Evolutionary conservation across 2,113 vertebrate species (phyloP), one percentile per base, ranked within the genome.

Genomic region (Promerops cafer): DNA sequence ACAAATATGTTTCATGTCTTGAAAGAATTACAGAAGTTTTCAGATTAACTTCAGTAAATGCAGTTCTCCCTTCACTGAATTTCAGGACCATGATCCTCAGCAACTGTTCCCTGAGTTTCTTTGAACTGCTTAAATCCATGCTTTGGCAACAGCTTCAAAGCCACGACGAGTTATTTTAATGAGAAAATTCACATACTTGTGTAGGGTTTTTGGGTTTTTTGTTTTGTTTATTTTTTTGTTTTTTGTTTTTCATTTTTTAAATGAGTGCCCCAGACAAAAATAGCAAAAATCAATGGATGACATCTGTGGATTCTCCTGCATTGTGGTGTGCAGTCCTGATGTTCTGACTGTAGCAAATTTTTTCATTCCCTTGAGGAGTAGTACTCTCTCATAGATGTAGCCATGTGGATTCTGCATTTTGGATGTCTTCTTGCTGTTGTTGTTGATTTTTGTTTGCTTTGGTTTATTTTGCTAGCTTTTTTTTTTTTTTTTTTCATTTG

Each of bases 401-500:
- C 30, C 33, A 0, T 10, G 27, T 52, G n/a, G 20, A 72, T 88
- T 87, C 31, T 77, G 24, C 8, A 40, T 19, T 87, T 76, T 84
- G 8, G 4, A 33, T 53, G 52, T 66, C 31, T 53, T 63, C 8
- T 18, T 9, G 7, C 20, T 72, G 5, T 14, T 52, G 4, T 16
- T 70, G 16, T 15, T 53, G 13, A 31, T 22, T 68, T 52, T 59
- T 47, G 4, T 35, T 31, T 56, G 2, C 60, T 69, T 24, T 33
- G 5, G 8, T 19, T 37, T 54, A 13, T 27, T 68, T 61, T 37
- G 7, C 28, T 28, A 4, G 15, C 1, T 4, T 6, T 50, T 39
- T 52, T 24, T 14, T 9, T 16, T n/a, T n/a, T n/a, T n/a, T n/a
- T 39, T 74, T 18, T 7, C 0, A 1, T 30, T 49, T 75, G 7